Conservation (phyloP, 2,113 vertebrate genomes). For the Upupa epops region DNA sequence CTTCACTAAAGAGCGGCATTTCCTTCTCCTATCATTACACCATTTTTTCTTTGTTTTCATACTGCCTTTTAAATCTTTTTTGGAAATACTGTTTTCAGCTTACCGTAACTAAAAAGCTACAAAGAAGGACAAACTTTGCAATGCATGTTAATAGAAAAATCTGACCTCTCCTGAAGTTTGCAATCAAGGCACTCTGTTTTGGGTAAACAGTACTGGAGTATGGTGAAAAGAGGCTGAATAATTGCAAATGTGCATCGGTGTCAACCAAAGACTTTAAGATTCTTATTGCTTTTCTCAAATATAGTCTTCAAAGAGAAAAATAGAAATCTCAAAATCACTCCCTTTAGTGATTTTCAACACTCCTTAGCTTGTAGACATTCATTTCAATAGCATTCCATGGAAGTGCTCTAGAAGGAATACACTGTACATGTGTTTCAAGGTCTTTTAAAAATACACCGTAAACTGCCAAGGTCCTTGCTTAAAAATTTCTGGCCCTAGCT, state of each 20-base stretch:
- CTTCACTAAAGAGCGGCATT: background rate
- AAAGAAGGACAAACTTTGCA: background rate
- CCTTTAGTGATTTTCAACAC: background rate
- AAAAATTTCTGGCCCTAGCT: background rate
- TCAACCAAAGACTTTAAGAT: background rate
- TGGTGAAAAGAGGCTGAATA: background rate
- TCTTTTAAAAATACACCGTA: background rate
- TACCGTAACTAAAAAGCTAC: background rate
- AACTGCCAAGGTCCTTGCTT: background rate
- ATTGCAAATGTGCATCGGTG: background rate
- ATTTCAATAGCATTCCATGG: background rate
- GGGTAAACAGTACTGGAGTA: background rate
- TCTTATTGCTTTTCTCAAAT: background rate
- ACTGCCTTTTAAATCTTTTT: background rate
- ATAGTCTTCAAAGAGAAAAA: background rate
- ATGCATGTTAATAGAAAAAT: background rate
- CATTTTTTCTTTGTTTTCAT: background rate
- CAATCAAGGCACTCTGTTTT: background rate
- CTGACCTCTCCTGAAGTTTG: background rate
- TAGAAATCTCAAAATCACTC: background rate
- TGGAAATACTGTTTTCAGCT: background rate
- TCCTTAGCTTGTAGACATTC: background rate
- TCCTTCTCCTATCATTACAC: background rate
- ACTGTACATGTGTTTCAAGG: background rate
- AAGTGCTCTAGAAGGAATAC: background rate